phyloP scores from a whole-genome alignment of 1,140 invertebrate genomes.

The Caenorhabditis inopinata region DNA sequence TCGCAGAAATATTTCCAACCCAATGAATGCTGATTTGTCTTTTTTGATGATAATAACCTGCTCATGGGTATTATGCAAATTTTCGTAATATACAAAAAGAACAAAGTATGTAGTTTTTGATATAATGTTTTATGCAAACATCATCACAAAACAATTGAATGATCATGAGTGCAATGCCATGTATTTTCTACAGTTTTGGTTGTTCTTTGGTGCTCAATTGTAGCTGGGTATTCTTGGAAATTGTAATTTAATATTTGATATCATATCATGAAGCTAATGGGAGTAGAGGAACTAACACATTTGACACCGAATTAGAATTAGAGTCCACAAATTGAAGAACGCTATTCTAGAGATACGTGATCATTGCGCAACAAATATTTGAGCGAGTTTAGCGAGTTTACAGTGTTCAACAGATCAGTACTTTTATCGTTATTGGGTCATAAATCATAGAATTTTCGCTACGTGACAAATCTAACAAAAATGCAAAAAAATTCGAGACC shows the following conservation, averaged over 20 bases:
- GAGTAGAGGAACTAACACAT: constrained; percentile 31
- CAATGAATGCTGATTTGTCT: too few relatives aligned
- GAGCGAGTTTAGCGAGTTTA: constrained; percentile 69
- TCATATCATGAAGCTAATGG: too few relatives aligned
- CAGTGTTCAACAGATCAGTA: constrained; percentile 17
- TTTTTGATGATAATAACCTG: neutral
- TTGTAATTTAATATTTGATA: too few relatives aligned
- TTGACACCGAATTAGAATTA: constrained; percentile 71
- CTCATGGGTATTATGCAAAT: neutral
- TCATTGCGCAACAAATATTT: constrained; percentile 71
- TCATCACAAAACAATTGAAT: neutral
- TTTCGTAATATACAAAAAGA: too few relatives aligned
- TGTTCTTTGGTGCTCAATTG: constrained; percentile 48
- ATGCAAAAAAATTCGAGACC: too few relatives aligned
- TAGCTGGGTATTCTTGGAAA: constrained; percentile 52
- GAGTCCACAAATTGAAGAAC: constrained; percentile 75
- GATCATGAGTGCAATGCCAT: constrained; percentile 33
- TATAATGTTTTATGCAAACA: neutral
- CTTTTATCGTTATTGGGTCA: too few relatives aligned
- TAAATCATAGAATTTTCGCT: too few relatives aligned
- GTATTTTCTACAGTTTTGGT: constrained; percentile 47
- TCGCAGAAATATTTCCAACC: too few relatives aligned
- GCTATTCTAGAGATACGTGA: constrained; percentile 78
- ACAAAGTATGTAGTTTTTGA: neutral
- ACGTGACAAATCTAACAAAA: too few relatives aligned